Conservation (phyloP, 2,113 vertebrate species). For the Choloepus hoffmanni region DNA sequence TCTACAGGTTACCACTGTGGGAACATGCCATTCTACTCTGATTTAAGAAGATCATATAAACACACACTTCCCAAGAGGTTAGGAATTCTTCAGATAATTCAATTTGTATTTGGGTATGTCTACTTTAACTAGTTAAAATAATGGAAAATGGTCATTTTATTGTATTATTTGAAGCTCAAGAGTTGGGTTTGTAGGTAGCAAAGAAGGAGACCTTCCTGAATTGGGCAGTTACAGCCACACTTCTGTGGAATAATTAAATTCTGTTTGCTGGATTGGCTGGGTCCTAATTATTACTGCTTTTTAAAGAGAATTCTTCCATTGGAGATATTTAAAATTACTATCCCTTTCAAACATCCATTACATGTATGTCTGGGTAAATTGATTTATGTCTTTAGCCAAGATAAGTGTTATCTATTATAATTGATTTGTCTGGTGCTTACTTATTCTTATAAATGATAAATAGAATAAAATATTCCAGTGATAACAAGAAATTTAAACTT, state of each 20-base stretch:
- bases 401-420: conserved; percentile 5
- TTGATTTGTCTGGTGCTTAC: conserved; percentile 56
- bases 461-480: background rate
- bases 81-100: conserved; percentile 47
- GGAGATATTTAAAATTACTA: conserved; percentile 44
- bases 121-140: conserved; percentile 21
- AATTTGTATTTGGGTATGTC: background rate
- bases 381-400: conserved; percentile 40
- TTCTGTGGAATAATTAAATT: background rate
- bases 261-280: background rate
- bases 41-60: background rate
- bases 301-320: conserved; percentile 26
- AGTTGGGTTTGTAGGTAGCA: background rate
- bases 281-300: conserved; percentile 53
- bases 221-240: background rate
- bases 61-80: background rate
- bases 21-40: background rate
- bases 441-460: conserved; percentile 35
- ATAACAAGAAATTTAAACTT: conserved; percentile 65
- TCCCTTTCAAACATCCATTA: background rate
- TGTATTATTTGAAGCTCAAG: background rate
- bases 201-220: background rate
- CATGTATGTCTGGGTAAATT: background rate
- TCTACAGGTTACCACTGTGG: background rate
- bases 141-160: background rate